A percentile compares a stretch with the other conserved stretches of the same genome.
phyloP scores from a whole-genome alignment of 1,140 invertebrate species.

The Drosophila eugracilis region DNA sequence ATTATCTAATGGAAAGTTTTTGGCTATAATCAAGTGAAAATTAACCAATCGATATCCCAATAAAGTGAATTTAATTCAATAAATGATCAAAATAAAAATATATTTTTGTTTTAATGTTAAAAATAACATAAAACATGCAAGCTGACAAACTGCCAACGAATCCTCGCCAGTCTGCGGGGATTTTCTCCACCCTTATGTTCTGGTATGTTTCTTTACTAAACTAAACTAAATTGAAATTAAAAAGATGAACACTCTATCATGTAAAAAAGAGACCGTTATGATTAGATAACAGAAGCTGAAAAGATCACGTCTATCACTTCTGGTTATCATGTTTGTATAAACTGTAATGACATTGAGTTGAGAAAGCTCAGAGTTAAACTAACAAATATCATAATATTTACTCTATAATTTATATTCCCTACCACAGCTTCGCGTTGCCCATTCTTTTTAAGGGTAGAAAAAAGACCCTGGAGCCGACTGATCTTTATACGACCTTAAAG shows the following conservation, averaged over 20 bases:
- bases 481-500: constrained; percentile 86
- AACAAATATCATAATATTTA: constrained; percentile 13
- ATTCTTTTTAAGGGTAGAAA: constrained; percentile 86
- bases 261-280: neutral
- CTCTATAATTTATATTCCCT: neutral
- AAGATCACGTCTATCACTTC: constrained; percentile 7
- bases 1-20: constrained; percentile 5
- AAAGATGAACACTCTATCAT: neutral
- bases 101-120: neutral
- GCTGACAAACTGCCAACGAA: constrained; percentile 63
- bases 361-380: neutral
- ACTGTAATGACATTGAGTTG: neutral
- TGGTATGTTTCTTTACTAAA: constrained; percentile 43
- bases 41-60: neutral
- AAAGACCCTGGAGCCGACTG: constrained; percentile 86
- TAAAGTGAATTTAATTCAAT: neutral
- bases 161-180: constrained; percentile 65
- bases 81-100: neutral
- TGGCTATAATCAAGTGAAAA: neutral
- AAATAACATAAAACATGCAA: constrained; percentile 24
- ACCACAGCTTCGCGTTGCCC: constrained; percentile 84
- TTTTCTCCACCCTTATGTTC: constrained; percentile 65
- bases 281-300: constrained; percentile 6
- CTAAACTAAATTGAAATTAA: neutral
- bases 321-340: constrained; percentile 9